Percentiles rank a stretch among this genome's conserved stretches.
Evolutionary conservation across 2,888 invertebrate species (phyloP).

Genomic region (Brenthis daphne): DNA sequence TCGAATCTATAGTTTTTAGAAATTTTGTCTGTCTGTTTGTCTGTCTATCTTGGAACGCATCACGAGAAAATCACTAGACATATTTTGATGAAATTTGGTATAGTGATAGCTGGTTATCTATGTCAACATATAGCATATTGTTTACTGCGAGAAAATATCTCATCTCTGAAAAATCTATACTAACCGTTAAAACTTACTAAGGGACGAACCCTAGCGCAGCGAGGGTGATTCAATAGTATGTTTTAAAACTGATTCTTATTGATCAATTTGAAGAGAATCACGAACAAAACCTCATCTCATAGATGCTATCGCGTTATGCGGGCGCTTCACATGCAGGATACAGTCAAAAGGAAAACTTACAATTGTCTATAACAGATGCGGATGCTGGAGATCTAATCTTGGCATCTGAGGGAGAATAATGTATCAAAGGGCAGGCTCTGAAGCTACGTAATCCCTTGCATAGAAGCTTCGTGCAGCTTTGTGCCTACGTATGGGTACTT

Average conservation of each 20-base stretch:
- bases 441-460: conserved; percentile 19
- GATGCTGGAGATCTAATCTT: conserved; percentile 25
- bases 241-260: neutral
- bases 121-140: too few species aligned
- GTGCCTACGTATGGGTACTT: neutral
- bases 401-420: conserved; percentile 20
- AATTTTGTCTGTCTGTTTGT: too few species aligned
- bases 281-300: conserved; percentile 1
- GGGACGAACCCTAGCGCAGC: too few species aligned
- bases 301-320: conserved; percentile 2
- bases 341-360: conserved; percentile 17
- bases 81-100: too few species aligned
- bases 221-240: neutral
- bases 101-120: too few species aligned
- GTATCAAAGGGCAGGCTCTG: conserved; percentile 25
- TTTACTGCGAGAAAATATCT: too few species aligned
- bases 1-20: too few species aligned
- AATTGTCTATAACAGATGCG: conserved; percentile 22
- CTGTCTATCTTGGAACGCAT: too few species aligned
- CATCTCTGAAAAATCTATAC: too few species aligned
- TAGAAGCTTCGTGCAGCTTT: neutral
- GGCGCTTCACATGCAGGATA: neutral
- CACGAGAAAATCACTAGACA: too few species aligned
- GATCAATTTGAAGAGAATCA: conserved; percentile 4
- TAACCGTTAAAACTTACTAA: too few species aligned